Evolutionary conservation across 2,113 vertebrate species (phyloP).

Genomic region (Triplophysa siluroides): DNA sequence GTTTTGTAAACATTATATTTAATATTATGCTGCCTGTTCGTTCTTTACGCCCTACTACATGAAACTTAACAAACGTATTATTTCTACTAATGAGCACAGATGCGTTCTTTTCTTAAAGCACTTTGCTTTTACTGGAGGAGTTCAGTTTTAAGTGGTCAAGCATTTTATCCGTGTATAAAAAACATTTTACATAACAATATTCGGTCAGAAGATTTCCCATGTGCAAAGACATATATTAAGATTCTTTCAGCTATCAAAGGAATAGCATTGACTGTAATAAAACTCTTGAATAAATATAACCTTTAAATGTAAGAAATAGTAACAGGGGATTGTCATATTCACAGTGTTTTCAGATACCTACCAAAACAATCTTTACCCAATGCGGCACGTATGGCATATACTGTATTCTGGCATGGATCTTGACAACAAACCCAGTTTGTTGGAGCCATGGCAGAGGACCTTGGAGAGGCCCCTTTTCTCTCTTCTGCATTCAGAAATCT

Average conservation of each 20-base stretch:
- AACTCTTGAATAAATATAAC: neutral
- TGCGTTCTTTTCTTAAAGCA: neutral
- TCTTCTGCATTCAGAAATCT: conserved; percentile 17
- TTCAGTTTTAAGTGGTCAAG: neutral
- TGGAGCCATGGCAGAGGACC: neutral
- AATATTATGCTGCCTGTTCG: no score
- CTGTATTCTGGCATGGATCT: neutral
- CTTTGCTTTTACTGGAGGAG: neutral
- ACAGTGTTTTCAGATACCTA: neutral
- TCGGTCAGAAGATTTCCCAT: neutral
- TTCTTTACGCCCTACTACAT: no score
- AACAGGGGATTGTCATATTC: neutral
- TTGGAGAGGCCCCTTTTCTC: neutral
- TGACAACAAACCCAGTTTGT: neutral
- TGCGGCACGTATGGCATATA: neutral
- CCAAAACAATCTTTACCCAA: neutral
- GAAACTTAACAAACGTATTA: neutral
- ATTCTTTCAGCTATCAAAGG: neutral
- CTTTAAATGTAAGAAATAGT: neutral
- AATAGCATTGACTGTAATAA: neutral
- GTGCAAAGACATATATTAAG: neutral
- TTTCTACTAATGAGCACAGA: neutral
- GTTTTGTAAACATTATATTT: no score
- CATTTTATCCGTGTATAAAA: neutral
- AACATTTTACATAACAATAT: neutral